Percentiles rank a stretch among this genome's conserved stretches.
Evolutionary conservation across 2,888 invertebrate species (phyloP).

Genomic region (Drosophila kokeensis): DNA sequence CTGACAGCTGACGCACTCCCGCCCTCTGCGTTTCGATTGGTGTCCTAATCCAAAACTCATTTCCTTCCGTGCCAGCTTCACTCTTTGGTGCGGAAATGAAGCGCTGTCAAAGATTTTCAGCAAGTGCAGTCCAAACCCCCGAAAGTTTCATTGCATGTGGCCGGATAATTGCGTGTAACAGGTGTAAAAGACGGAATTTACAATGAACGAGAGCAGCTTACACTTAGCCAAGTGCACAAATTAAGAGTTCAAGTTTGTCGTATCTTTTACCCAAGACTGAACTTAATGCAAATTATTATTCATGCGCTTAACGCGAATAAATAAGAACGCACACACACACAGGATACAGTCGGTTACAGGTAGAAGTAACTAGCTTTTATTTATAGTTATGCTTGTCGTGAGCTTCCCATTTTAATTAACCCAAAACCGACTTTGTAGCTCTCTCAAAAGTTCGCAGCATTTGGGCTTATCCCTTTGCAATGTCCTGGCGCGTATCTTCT

Average conservation of each 20-base stretch:
- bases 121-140: conserved; percentile 59
- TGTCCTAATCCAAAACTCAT: conserved; percentile 83
- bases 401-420: conserved; percentile 58
- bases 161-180: conserved; percentile 79
- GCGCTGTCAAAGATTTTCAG: conserved; percentile 58
- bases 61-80: conserved; percentile 77
- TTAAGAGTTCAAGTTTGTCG: conserved; percentile 60
- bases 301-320: conserved; percentile 54
- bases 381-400: conserved; percentile 39
- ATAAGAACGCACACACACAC: conserved; percentile 22
- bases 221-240: conserved; percentile 51
- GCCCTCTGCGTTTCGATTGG: conserved; percentile 48
- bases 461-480: conserved; percentile 27
- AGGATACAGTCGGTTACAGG: conserved; percentile 1
- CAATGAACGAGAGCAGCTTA: conserved; percentile 51
- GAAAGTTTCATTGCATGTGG: conserved; percentile 72
- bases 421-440: conserved; percentile 39
- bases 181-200: conserved; percentile 80
- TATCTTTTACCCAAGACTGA: conserved; percentile 1
- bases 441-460: conserved; percentile 46
- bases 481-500: conserved; percentile 64
- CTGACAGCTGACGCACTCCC: conserved; percentile 22
- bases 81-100: conserved; percentile 71
- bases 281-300: conserved; percentile 71
- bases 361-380: conserved; percentile 17